Evolutionary conservation across 2,113 vertebrate species (phyloP).

Genomic region (Gobio gobio): DNA sequence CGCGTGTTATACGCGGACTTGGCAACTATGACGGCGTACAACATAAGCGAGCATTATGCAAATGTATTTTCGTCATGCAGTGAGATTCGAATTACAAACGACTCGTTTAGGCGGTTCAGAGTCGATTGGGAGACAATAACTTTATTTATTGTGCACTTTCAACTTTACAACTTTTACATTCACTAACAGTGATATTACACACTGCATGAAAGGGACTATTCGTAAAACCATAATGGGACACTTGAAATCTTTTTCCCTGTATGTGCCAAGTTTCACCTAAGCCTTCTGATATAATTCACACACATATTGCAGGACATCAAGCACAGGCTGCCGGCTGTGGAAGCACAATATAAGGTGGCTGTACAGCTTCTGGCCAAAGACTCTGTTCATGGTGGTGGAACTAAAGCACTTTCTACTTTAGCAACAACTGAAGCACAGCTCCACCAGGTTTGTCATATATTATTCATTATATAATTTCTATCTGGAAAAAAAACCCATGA

Average conservation of each 20-base stretch:
- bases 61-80: too few species aligned
- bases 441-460: conserved; percentile 77
- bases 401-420: conserved; percentile 81
- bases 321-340: conserved; percentile 87
- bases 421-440: conserved; percentile 86
- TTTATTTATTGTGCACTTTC: too few species aligned
- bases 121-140: too few species aligned
- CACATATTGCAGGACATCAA: conserved; percentile 81
- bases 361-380: conserved; percentile 88
- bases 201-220: too few species aligned
- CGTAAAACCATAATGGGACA: too few species aligned
- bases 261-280: background rate
- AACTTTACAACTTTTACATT: too few species aligned
- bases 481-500: background rate
- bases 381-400: conserved; percentile 81
- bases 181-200: too few species aligned
- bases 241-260: background rate
- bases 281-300: background rate
- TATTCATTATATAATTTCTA: background rate
- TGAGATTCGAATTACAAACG: too few species aligned
- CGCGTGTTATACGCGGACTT: too few species aligned
- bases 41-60: too few species aligned
- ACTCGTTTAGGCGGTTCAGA: too few species aligned
- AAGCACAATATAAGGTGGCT: conserved; percentile 87
- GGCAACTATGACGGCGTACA: too few species aligned